Base-by-base conservation (phyloP, 2,113 vertebrate genomes). In the Oplegnathus fasciatus region DNA sequence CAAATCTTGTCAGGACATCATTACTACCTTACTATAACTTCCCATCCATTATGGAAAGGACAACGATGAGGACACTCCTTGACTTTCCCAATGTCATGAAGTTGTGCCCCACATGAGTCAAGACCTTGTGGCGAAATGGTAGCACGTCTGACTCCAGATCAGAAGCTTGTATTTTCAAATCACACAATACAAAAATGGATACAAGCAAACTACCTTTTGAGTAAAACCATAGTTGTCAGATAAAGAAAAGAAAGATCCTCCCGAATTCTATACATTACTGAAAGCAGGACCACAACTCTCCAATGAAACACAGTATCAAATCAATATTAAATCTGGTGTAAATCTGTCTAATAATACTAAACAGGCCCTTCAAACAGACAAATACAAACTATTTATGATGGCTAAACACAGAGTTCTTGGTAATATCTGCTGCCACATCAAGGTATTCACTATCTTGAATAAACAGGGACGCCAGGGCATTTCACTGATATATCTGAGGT, bases 121-220 rank as follows among this genome's bases (percentile, higher is more conserved):
- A 9, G 87, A 81, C 84, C 86, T 89, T 46, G 82, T 87, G 88
- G 91, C 64, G 70, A 85, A 90, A 87, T 24, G 80, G 89, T 78
- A 84, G 83, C 30, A 74, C 57, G 78, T 86, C 83, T 89, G 85
- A 89, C 85, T 89, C 83, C 80, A 89, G 80, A 90, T 86, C 83
- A 84, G 83, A 88, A 80, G 89, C 75, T 78, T 88, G 85, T 68
- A 44, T 88, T 83, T 86, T 92, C 83, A 89, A 89, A 86, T 91
- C 75, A 89, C 75, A 37, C 34, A 37, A 81, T 34, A 20, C 61
- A 10, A 64, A 22, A 64, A 8, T 22, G 18, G 18, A 34, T 8
- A 60, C 11, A 2, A 58, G n/a, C 11, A n/a, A 57, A 57, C 54
- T 26, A 57, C 54, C 52, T 54, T 22, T n/a, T n/a, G 52, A 14